Percentiles rank a stretch among this genome's conserved stretches.
Conservation (phyloP, 2,888 invertebrate species). For the Melinaea marsaeus region DNA sequence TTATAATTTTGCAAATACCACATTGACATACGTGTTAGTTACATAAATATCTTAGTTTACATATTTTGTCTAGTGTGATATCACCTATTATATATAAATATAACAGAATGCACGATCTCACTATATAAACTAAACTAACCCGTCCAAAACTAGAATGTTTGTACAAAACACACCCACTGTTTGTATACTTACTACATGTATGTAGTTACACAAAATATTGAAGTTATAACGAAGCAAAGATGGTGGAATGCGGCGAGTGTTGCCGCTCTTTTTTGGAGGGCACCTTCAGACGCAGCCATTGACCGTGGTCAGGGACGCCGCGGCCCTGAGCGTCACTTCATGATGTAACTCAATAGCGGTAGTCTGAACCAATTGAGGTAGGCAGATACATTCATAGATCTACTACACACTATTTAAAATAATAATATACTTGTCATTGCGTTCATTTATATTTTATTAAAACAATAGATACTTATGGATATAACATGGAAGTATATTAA, state of each 20-base stretch:
- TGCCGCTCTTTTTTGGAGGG: constrained; percentile 41
- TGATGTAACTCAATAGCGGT: constrained; percentile 35
- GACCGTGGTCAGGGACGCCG: constrained; percentile 73
- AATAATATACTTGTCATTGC: too few relatives aligned
- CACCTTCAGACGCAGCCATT: constrained; percentile 72
- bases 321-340: constrained; percentile 52
- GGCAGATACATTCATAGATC: constrained; percentile 20
- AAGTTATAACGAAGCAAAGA: not conserved
- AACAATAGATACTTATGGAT: too few relatives aligned
- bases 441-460: too few relatives aligned
- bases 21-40: too few relatives aligned
- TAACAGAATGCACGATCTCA: not conserved
- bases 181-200: not conserved
- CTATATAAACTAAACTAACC: constrained; percentile 3
- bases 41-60: too few relatives aligned
- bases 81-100: not conserved
- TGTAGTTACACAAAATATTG: not conserved
- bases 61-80: too few relatives aligned
- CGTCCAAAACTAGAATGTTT: not conserved
- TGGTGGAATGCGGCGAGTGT: constrained; percentile 24
- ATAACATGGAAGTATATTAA: too few relatives aligned
- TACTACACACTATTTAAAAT: too few relatives aligned
- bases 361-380: constrained; percentile 38
- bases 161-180: not conserved
- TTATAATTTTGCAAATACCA: too few relatives aligned